Base-by-base conservation (phyloP, 1,140 invertebrate species). In the Calliopsis andreniformis region DNA sequence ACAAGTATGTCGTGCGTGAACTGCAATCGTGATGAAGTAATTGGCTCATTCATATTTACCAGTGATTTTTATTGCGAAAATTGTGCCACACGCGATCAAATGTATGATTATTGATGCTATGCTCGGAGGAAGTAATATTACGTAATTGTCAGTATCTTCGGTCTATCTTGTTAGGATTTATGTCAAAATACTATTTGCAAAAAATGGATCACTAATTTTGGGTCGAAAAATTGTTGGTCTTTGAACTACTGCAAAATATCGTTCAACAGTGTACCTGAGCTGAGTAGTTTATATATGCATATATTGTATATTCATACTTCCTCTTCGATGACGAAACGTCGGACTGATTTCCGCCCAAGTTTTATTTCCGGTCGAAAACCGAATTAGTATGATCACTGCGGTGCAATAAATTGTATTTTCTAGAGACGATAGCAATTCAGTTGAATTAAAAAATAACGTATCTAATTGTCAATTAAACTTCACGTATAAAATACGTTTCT, bases 1-100 rank as follows among this genome's bases (percentile, higher is more conserved):
- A 83, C 71, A 84, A 84, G 82, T 84, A 67, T 84, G 82, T 62
- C 82, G 67, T 58, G 71, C 82, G 82, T 84, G 82, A 83, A 84
- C 67, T 71, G 82, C 82, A 84, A 79, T 73, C 76, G n/a, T 67
- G 77, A 84, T 84, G 80, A 84, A 84, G 79, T 76, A 76, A 79
- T 72, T 28, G 70, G 25, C 51, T 84, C 82, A 68, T 83, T 62
- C 66, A 84, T 84, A 84, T 83, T 82, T 72, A 84, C 66, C 20
- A 79, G 80, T 23, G 32, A 73, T 67, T 62, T 70, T 79, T 67
- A 39, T 71, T 43, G 42, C 45, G 61, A 83, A 83, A 83, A 83
- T 83, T 79, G 70, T 76, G 82, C 71, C 80, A 78, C n/a, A 23
- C 10, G 20, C 45, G 32, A n/a, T 12, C 35, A 10, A n/a, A 3